A percentile compares a stretch with the other conserved stretches of the same genome.
These are phyloP conservation scores for Chromobotia macracanthus DNA, from an alignment of 2,797 vertebrate genomes.

Conservation along the genomic window DNA sequence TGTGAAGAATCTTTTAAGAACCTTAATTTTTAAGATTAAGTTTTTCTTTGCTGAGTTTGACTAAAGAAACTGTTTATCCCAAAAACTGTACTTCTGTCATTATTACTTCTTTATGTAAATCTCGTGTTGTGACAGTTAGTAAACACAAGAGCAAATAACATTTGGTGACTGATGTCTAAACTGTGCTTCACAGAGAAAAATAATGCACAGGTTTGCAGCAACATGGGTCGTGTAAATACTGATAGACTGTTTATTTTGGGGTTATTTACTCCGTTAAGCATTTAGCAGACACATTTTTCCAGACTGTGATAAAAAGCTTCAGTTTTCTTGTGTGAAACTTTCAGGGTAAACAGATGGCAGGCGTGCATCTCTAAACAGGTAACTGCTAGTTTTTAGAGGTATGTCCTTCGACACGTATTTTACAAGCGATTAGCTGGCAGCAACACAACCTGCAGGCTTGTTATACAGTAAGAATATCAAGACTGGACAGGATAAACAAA, in stretches of 20 bases:
- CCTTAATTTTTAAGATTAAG: too few relatives aligned
- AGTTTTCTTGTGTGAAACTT: constrained; percentile 17
- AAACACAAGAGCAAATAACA: too few relatives aligned
- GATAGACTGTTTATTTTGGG: neutral
- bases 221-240: neutral
- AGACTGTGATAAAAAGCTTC: neutral
- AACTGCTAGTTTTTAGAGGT: neutral
- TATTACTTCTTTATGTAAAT: too few relatives aligned
- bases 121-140: too few relatives aligned
- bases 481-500: constrained; percentile 3
- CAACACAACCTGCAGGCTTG: constrained; percentile 15
- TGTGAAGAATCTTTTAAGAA: too few relatives aligned
- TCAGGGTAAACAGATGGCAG: constrained; percentile 40
- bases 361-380: neutral
- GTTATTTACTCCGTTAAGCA: neutral
- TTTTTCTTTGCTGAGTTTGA: too few relatives aligned
- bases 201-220: too few relatives aligned
- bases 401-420: constrained; percentile 22
- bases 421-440: constrained; percentile 40
- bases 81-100: too few relatives aligned
- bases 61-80: too few relatives aligned
- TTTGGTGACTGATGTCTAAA: too few relatives aligned
- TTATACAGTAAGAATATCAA: constrained; percentile 30
- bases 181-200: too few relatives aligned
- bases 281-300: constrained; percentile 9